Percentiles rank a stretch among this genome's conserved stretches.
phyloP scores from a whole-genome alignment of 2,888 invertebrate genomes.

The Drosophila affinis region DNA sequence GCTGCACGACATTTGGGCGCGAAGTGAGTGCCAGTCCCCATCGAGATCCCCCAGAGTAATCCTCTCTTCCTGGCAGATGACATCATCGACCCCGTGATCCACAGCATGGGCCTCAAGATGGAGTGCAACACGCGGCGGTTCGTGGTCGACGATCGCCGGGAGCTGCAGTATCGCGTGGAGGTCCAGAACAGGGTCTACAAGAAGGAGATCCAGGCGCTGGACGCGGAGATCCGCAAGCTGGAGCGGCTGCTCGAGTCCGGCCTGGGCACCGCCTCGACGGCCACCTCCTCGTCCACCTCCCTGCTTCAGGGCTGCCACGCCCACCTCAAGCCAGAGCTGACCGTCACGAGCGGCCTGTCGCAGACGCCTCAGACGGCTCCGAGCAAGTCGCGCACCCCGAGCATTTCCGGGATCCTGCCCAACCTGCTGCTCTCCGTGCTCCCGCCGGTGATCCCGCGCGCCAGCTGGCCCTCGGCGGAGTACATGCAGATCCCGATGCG shows the following conservation, averaged over 20 bases:
- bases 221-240: conserved; percentile 90
- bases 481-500: conserved; percentile 86
- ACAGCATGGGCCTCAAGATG: conserved; percentile 94
- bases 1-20: conserved; percentile 88
- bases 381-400: conserved; percentile 86
- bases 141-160: conserved; percentile 92
- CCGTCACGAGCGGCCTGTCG: conserved; percentile 76
- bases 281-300: conserved; percentile 85
- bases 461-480: conserved; percentile 91
- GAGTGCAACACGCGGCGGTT: conserved; percentile 94
- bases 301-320: conserved; percentile 65
- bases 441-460: conserved; percentile 90
- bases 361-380: conserved; percentile 27
- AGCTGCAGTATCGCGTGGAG: conserved; percentile 93
- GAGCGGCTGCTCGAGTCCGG: conserved; percentile 89
- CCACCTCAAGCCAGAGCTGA: conserved; percentile 81
- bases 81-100: conserved; percentile 91
- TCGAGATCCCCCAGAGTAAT: neutral
- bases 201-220: conserved; percentile 91
- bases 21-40: conserved; percentile 84
- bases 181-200: conserved; percentile 95
- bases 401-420: conserved; percentile 89
- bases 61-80: conserved; percentile 84
- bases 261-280: conserved; percentile 84
- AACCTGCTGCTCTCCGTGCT: conserved; percentile 89